These are phyloP conservation scores for Ellobium chinense DNA, from an alignment of 2,888 invertebrate genomes.

Conservation along the genomic window DNA sequence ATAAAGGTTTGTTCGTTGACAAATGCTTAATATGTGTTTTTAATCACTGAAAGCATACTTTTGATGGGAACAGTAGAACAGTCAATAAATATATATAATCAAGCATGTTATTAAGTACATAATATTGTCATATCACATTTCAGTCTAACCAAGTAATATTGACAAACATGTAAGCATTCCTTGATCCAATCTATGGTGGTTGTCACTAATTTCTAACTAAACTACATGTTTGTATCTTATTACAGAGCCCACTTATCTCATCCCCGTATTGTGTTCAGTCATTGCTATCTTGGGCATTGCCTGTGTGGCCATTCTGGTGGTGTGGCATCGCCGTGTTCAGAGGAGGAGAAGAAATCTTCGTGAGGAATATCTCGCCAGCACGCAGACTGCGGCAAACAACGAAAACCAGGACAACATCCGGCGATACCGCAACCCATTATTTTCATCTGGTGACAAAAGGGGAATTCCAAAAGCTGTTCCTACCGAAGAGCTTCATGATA, in stretches of 20 bases:
- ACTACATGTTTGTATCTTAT: background rate
- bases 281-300: conserved; percentile 69
- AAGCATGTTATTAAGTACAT: no score
- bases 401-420: conserved; percentile 95
- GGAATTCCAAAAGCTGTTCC: conserved; percentile 70
- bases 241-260: conserved; percentile 60
- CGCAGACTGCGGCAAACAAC: conserved; percentile 90
- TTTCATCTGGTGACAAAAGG: conserved; percentile 82
- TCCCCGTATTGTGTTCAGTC: conserved; percentile 74
- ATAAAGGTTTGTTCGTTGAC: no score
- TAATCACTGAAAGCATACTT: no score
- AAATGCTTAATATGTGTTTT: no score
- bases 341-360: conserved; percentile 78
- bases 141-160: no score
- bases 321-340: conserved; percentile 82
- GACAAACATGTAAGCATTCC: no score
- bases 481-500: conserved; percentile 83
- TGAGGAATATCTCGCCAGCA: conserved; percentile 66
- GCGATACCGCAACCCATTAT: conserved; percentile 88
- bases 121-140: no score
- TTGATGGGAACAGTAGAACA: no score
- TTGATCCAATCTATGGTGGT: no score
- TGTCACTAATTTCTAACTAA: no score
- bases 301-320: conserved; percentile 73
- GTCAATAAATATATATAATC: no score